Evolutionary conservation across 1,140 invertebrate genomes (phyloP).

Genomic region (Caenorhabditis elegans): DNA sequence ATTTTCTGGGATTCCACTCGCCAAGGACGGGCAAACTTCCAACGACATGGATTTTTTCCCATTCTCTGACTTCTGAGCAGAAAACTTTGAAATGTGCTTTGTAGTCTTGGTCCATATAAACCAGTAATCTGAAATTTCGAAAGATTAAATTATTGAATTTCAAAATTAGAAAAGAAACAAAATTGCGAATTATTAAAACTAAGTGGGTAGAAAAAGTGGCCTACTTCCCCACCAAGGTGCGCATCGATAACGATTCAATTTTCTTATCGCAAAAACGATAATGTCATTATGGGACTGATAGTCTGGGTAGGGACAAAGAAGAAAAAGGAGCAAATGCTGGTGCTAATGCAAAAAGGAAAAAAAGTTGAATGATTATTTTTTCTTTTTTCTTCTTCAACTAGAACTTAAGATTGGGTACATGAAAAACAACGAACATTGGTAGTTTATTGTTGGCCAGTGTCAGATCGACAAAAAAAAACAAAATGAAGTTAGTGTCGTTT

Average conservation of each 20-base stretch:
- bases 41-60: constrained; percentile 4
- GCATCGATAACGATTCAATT: background rate
- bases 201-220: background rate
- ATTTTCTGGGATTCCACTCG: constrained; percentile 18
- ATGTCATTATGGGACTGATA: too few species aligned
- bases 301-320: too few species aligned
- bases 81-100: constrained; percentile 10
- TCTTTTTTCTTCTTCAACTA: too few species aligned
- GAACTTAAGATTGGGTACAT: background rate
- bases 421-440: background rate
- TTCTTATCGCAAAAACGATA: background rate
- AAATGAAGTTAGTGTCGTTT: constrained; percentile 4
- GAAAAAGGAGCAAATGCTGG: too few species aligned
- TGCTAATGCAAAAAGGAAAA: too few species aligned
- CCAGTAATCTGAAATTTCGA: background rate
- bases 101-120: constrained; percentile 25
- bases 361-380: too few species aligned
- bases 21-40: constrained; percentile 4
- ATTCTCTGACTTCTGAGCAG: constrained; percentile 14
- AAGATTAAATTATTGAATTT: background rate
- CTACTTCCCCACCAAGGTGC: background rate
- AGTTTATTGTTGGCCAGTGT: too few species aligned
- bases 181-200: background rate
- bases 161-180: too few species aligned
- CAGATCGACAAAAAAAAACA: background rate